Conservation (phyloP, 2,113 vertebrate species). For the Patagioenas fasciata region DNA sequence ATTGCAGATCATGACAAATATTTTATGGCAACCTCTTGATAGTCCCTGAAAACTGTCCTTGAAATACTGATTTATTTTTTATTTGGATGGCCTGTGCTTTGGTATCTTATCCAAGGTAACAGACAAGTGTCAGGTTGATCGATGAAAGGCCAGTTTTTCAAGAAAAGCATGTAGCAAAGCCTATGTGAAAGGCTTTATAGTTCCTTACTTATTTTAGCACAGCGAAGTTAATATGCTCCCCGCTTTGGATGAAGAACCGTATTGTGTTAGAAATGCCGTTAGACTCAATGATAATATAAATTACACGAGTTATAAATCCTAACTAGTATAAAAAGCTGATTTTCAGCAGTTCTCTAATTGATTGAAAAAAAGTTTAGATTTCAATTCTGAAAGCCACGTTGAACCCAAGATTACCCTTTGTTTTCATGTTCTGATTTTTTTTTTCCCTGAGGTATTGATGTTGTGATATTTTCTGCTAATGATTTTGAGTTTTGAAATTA, state of each 20-base stretch:
- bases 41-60: background rate
- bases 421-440: background rate
- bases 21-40: background rate
- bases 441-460: background rate
- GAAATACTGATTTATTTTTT: background rate
- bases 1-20: background rate
- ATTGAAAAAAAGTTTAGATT: background rate
- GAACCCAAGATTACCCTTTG: background rate
- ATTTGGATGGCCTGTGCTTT: background rate
- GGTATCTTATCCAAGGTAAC: background rate
- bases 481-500: background rate
- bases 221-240: background rate
- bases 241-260: background rate
- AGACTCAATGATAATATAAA: background rate
- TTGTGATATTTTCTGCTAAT: background rate
- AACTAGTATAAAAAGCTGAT: background rate
- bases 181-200: background rate
- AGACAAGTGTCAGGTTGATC: background rate
- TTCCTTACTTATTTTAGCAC: background rate
- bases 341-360: background rate
- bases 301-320: background rate
- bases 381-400: background rate
- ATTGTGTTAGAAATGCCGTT: background rate
- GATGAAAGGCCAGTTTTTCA: background rate
- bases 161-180: background rate